Evolutionary conservation across 2,888 invertebrate species (phyloP), one percentile per base, ranked within the genome.

Genomic region (Ethmia dodecea): DNA sequence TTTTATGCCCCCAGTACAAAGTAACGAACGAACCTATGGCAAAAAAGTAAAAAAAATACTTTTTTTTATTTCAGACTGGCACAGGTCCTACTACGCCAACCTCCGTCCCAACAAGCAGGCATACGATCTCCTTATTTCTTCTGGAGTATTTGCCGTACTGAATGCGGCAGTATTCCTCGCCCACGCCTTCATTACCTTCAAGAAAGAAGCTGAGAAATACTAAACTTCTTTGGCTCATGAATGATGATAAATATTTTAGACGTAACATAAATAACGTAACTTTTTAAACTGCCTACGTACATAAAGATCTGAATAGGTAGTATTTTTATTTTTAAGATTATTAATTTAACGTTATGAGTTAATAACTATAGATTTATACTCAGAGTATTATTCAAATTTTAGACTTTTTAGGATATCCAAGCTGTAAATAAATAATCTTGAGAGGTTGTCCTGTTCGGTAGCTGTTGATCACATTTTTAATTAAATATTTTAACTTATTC

Each of bases 61-160:
- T 20, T 6, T 20, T 26, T 41, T 40, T 50, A 31, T 45, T 47
- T 68, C 77, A 86, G 84, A 84, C 40, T 86, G 84, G 84, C 84
- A 86, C 64, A 64, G 65, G 37, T 86, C 84, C 3, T 86, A 84
- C 59, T 84, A 86, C 55, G 67, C 72, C 9, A 81, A 81, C 47
- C 86, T 89, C 47, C 88, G 89, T 46, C 90, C 92, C 8, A 89
- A 90, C 61, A 90, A 91, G 59, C 88, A 88, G 55, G 89, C 91
- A 54, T 88, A 91, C 75, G 91, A 91, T 52, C 89, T 92, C 71
- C 79, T 92, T 54, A 88, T 91, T 42, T 86, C 90, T 1, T 89
- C 90, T 1, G 89, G 90, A 14, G 86, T 91, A 20, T 90, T 91
- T 52, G 87, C 91, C 6, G 87, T 90, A 41, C 60, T 90, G 34